Percentiles rank a stretch among this genome's conserved stretches.
Conservation (phyloP, 2,888 invertebrate genomes). For the Phymatocera aterrima region DNA sequence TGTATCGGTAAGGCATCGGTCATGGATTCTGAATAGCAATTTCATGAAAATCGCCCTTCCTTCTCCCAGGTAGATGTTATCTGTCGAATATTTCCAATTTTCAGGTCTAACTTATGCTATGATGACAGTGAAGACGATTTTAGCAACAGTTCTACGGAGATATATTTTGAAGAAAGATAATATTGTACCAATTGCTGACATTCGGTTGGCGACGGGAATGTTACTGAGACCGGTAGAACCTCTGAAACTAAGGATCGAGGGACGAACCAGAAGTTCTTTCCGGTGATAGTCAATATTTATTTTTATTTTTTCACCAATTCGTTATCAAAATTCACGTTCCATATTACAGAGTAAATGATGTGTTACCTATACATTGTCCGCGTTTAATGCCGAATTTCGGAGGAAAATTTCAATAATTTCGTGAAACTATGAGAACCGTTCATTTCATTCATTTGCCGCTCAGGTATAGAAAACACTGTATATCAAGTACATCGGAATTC, state of each 20-base stretch:
- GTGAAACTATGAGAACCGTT: too few species aligned
- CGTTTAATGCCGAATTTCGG: too few species aligned
- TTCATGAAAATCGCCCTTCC: too few species aligned
- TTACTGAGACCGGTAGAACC: not conserved
- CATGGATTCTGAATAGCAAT: too few species aligned
- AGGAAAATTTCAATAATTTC: too few species aligned
- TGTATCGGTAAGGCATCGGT: constrained; percentile 57
- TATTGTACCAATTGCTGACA: not conserved
- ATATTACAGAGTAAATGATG: too few species aligned
- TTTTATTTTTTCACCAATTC: not conserved
- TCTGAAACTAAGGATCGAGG: not conserved
- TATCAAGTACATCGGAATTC: too few species aligned
- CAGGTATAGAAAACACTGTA: too few species aligned
- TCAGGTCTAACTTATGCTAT: not conserved
- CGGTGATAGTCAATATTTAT: too few species aligned
- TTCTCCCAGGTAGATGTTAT: too few species aligned
- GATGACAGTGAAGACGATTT: not conserved
- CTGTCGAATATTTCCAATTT: not conserved
- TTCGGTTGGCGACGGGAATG: not conserved
- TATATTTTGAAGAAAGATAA: not conserved
- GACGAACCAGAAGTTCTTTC: not conserved
- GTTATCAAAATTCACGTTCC: not conserved
- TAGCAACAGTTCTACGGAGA: not conserved
- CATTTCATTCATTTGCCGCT: too few species aligned
- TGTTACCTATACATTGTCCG: too few species aligned